These are phyloP conservation scores for Vanessa tameamea DNA, from an alignment of 1,140 invertebrate genomes.

Conservation along the genomic window DNA sequence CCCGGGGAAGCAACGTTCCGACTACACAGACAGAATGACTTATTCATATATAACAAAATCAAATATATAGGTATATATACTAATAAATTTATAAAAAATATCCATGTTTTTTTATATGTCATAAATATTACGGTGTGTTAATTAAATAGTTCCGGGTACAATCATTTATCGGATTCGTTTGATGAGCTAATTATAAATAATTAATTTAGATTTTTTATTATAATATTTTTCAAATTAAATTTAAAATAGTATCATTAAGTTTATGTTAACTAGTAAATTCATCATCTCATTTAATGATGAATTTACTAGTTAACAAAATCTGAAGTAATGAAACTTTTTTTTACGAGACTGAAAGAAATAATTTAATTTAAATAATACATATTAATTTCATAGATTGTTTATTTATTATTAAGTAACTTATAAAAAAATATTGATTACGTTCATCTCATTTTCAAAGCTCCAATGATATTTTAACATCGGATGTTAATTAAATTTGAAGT, in stretches of 20 bases:
- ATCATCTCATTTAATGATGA: no score
- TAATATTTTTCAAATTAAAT: neutral
- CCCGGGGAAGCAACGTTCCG: slow-evolving; percentile 1
- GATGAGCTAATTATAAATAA: slow-evolving; percentile 10
- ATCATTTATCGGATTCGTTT: neutral
- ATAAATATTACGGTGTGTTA: neutral
- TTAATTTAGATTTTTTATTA: neutral
- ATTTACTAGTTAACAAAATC: no score
- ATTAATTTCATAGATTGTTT: no score
- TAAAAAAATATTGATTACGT: no score
- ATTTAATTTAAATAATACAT: no score
- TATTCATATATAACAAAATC: neutral
- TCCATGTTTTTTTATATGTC: neutral
- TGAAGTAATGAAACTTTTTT: no score
- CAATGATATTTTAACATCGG: no score
- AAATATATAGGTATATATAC: neutral
- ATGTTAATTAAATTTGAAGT: no score
- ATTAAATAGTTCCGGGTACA: slow-evolving; percentile 1
- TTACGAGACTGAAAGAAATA: no score
- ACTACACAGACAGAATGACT: neutral
- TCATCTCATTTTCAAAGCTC: no score
- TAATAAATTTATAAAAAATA: neutral
- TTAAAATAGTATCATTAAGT: neutral
- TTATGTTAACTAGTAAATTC: no score
- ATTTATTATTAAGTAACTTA: no score